These are phyloP conservation scores for Tragelaphus scriptus DNA, from an alignment of 2,113 vertebrate species.

Conservation along the genomic window DNA sequence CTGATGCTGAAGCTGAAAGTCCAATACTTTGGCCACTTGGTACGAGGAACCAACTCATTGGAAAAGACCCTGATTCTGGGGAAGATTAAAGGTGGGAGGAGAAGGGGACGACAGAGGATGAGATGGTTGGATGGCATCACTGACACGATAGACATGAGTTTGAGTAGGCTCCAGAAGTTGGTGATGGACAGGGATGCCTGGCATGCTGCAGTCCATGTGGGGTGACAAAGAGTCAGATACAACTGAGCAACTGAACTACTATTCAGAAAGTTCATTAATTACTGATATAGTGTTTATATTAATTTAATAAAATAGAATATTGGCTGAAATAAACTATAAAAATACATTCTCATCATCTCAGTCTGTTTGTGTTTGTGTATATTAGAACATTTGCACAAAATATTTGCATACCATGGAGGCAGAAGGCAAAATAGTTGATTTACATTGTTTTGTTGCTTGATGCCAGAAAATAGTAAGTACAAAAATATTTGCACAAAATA, in stretches of 20 bases:
- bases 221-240: not conserved
- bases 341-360: not conserved
- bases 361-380: not conserved
- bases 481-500: not conserved
- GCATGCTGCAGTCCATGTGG: not conserved
- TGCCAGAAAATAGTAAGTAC: not conserved
- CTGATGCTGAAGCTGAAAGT: not conserved
- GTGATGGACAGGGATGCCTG: not conserved
- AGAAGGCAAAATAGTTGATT: not conserved
- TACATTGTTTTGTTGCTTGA: not conserved
- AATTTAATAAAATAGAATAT: not conserved
- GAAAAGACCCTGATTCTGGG: not conserved
- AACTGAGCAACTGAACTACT: not conserved
- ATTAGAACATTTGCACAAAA: not conserved
- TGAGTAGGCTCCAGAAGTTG: not conserved
- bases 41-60: not conserved
- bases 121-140: not conserved
- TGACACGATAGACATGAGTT: fast-evolving
- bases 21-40: not conserved
- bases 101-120: not conserved
- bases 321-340: not conserved
- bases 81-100: not conserved
- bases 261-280: not conserved
- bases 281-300: not conserved
- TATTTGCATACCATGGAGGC: not conserved